Evolutionary conservation across 2,888 invertebrate genomes (phyloP).

Genomic region (Lissonota sp.): DNA sequence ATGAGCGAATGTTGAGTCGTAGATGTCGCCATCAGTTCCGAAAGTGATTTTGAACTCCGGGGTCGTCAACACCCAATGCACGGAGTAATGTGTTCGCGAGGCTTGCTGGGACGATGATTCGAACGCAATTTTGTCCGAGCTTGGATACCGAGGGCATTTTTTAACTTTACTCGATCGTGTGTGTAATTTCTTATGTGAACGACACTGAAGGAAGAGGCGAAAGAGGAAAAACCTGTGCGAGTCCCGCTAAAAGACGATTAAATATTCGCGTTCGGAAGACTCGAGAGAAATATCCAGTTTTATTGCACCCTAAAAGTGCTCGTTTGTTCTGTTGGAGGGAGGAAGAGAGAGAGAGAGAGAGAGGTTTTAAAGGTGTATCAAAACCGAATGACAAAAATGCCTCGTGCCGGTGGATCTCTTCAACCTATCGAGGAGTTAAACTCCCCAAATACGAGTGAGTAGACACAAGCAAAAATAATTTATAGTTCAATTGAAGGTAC

Average conservation of each 20-base stretch:
- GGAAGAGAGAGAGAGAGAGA: not conserved
- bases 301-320: not conserved
- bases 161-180: not conserved
- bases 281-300: not conserved
- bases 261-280: no score
- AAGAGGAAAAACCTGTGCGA: not conserved
- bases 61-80: no score
- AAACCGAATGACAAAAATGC: constrained; percentile 69
- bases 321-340: not conserved
- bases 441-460: constrained; percentile 77
- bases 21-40: no score
- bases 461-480: not conserved
- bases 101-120: no score
- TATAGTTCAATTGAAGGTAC: no score
- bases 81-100: no score
- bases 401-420: constrained; percentile 72
- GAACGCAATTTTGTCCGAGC: no score
- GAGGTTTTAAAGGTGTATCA: not conserved
- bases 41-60: no score
- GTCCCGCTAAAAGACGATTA: not conserved
- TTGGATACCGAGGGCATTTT: no score
- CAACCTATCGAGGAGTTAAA: constrained; percentile 80
- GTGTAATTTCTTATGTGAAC: not conserved
- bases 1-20: no score
- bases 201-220: no score